A percentile compares a stretch with the other conserved stretches of the same genome.
These are phyloP conservation scores for Scrobipalpa costella DNA, from an alignment of 2,888 invertebrate genomes.

Conservation along the genomic window DNA sequence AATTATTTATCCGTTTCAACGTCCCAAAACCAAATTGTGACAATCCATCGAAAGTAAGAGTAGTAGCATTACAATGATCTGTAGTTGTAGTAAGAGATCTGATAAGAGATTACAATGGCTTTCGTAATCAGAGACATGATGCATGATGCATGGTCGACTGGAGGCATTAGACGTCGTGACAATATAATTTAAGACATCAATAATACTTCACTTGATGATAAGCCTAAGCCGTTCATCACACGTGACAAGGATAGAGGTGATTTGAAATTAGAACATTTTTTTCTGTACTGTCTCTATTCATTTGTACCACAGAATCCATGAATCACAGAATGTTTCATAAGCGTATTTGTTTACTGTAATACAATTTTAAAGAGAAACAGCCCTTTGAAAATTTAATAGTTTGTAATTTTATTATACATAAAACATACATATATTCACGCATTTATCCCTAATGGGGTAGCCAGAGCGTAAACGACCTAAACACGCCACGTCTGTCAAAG, in stretches of 20 bases:
- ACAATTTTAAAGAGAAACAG: no score
- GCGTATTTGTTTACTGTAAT: no score
- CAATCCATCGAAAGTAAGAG: constrained; percentile 26
- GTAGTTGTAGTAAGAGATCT: constrained; percentile 44
- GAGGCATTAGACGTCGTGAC: constrained; percentile 60
- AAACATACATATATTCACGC: no score
- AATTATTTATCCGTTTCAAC: neutral
- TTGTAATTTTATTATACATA: no score
- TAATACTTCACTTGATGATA: constrained; percentile 36
- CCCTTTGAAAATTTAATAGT: no score
- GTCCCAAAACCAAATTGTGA: constrained; percentile 3
- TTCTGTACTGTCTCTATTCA: neutral
- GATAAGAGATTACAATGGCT: constrained; percentile 60
- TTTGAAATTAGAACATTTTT: neutral
- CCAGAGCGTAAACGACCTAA: no score
- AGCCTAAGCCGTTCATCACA: constrained; percentile 27
- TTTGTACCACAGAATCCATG: no score
- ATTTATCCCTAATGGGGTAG: no score
- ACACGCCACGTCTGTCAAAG: no score
- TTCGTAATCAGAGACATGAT: constrained; percentile 45
- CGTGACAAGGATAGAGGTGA: neutral
- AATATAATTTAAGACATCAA: constrained; percentile 55
- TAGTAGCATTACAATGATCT: constrained; percentile 7
- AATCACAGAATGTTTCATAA: no score
- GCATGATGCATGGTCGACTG: constrained; percentile 51